Conservation (phyloP, 2,797 vertebrate species). For the Helostoma temminkii region DNA sequence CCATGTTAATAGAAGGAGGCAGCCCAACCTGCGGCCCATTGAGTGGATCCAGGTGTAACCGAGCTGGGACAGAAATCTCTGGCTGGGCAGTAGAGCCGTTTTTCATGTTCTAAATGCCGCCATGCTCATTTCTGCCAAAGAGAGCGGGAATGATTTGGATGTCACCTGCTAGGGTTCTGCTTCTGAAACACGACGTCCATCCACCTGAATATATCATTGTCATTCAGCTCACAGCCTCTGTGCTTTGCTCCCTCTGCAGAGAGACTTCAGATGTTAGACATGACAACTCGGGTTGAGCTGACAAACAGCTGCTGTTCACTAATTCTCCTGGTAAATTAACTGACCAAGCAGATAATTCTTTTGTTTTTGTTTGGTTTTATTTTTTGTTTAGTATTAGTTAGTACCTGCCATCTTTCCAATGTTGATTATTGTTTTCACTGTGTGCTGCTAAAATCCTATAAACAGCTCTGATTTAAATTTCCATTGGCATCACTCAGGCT, state of each 20-base stretch:
- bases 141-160: conserved; percentile 64
- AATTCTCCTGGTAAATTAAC: conserved; percentile 36
- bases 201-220: conserved; percentile 74
- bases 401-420: conserved; percentile 11
- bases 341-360: conserved; percentile 15
- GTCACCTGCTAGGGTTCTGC: conserved; percentile 74
- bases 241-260: conserved; percentile 55
- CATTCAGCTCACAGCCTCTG: conserved; percentile 64
- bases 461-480: conserved; percentile 38
- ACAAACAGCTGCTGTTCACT: conserved; percentile 61
- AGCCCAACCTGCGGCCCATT: conserved; percentile 61
- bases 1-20: conserved; percentile 69
- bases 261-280: conserved; percentile 67
- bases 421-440: conserved; percentile 13
- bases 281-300: conserved; percentile 36
- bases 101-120: conserved; percentile 76
- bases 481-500: conserved; percentile 18
- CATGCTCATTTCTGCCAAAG: conserved; percentile 58
- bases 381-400: no score
- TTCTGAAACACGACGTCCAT: conserved; percentile 70
- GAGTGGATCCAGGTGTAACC: conserved; percentile 74
- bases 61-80: conserved; percentile 53
- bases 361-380: conserved; percentile 8
- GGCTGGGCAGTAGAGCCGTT: conserved; percentile 55
- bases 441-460: conserved; percentile 14